Conservation (phyloP, 2,888 invertebrate species). For the Esperia sulphurella region DNA sequence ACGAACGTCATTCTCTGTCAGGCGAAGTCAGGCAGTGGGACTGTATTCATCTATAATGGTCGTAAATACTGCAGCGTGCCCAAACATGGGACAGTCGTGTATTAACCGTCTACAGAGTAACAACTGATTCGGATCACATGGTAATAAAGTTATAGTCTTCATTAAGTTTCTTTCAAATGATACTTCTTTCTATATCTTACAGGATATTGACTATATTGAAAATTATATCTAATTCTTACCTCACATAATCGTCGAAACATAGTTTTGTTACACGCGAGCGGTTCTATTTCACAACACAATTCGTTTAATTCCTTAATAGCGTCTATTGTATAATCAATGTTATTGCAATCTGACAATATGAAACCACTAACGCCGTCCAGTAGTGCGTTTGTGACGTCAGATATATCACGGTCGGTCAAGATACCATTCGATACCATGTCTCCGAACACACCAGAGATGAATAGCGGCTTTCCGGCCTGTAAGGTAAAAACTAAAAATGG, state of each 20-base stretch:
- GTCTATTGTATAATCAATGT: slow-evolving; percentile 26
- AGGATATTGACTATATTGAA: too few relatives aligned
- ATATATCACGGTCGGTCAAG: slow-evolving; percentile 32
- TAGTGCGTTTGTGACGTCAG: slow-evolving; percentile 49
- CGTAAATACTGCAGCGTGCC: too few relatives aligned
- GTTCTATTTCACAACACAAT: slow-evolving; percentile 45
- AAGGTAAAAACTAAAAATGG: slow-evolving; percentile 7
- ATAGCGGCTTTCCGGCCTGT: slow-evolving; percentile 56
- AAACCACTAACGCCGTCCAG: slow-evolving; percentile 56
- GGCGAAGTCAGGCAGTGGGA: too few relatives aligned
- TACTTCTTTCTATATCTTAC: too few relatives aligned
- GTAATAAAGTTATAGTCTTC: too few relatives aligned
- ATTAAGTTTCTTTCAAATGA: too few relatives aligned
- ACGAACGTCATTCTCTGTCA: too few relatives aligned
- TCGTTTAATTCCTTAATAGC: slow-evolving; percentile 40
- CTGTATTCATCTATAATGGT: too few relatives aligned
- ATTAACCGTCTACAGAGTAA: too few relatives aligned
- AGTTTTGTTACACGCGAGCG: slow-evolving; percentile 29
- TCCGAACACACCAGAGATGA: slow-evolving; percentile 43
- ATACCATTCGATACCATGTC: slow-evolving; percentile 27
- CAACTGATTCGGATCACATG: too few relatives aligned
- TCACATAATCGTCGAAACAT: slow-evolving; percentile 35
- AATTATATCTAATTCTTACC: not conserved
- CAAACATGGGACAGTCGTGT: too few relatives aligned
- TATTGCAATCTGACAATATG: slow-evolving; percentile 30